These are phyloP conservation scores for Anodontia alba DNA, from an alignment of 2,888 invertebrate species.

Conservation along the genomic window DNA sequence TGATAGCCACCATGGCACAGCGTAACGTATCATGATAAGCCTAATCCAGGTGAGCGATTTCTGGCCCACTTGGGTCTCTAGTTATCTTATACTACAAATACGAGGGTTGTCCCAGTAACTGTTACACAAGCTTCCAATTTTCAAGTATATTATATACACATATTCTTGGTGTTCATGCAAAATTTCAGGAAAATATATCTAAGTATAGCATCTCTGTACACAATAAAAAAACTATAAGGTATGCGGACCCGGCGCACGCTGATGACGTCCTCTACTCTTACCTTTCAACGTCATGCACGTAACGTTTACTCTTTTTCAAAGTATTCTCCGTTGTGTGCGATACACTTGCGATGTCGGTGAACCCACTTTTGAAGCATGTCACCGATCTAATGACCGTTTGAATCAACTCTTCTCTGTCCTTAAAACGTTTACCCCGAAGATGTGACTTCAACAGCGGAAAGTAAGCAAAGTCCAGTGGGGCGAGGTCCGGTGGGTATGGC, in stretches of 20 bases:
- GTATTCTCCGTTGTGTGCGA: conserved; percentile 22
- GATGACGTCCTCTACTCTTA: conserved; percentile 14
- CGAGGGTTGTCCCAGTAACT: not conserved
- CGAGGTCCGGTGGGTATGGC: conserved; percentile 18
- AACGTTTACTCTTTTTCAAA: conserved; percentile 21
- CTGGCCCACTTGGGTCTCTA: too few species aligned
- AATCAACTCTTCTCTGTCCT: conserved; percentile 16
- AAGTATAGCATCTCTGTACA: not conserved
- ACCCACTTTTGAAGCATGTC: conserved; percentile 18
- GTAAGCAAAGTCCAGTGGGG: conserved; percentile 20
- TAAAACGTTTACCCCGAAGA: conserved; percentile 18
- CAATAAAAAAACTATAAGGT: not conserved
- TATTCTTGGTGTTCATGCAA: not conserved
- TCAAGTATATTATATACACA: not conserved
- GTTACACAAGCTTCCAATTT: not conserved
- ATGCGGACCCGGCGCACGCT: conserved; percentile 18
- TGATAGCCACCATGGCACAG: too few species aligned
- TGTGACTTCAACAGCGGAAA: conserved; percentile 20
- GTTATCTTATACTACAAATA: not conserved
- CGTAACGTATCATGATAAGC: too few species aligned
- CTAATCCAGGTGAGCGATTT: too few species aligned
- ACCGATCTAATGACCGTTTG: conserved; percentile 16
- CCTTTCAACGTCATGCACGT: not conserved
- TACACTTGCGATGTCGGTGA: conserved; percentile 23
- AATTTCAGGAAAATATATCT: not conserved